These are phyloP conservation scores for Polyploca ridens DNA, from an alignment of 2,888 invertebrate genomes.

Conservation along the genomic window DNA sequence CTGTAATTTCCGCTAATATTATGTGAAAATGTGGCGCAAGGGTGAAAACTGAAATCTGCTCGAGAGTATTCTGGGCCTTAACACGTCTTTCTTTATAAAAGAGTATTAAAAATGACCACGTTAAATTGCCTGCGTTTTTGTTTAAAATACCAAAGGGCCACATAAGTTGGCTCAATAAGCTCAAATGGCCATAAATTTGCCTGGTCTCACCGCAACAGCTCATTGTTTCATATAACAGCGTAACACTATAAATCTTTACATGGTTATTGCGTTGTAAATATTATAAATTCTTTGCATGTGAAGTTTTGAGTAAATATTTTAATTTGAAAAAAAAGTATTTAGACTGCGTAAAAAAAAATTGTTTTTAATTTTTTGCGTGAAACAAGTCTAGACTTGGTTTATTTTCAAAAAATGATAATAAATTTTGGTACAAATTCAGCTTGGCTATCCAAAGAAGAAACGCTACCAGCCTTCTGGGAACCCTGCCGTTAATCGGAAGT, in stretches of 20 bases:
- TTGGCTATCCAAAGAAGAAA: no score
- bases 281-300: background rate
- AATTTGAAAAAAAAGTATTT: background rate
- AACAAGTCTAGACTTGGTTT: no score
- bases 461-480: no score
- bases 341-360: background rate
- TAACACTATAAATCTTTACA: constrained; percentile 27
- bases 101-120: constrained; percentile 7
- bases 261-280: constrained; percentile 12
- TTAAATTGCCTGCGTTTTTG: constrained; percentile 20
- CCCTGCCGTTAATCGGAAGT: no score
- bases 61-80: no score
- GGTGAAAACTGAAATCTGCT: no score
- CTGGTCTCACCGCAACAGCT: constrained; percentile 23
- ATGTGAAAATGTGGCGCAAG: no score
- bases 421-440: no score
- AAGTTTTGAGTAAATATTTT: background rate
- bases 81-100: constrained; percentile 2
- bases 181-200: constrained; percentile 45
- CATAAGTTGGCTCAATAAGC: constrained; percentile 28
- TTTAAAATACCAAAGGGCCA: constrained; percentile 16
- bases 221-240: constrained; percentile 29
- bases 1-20: no score
- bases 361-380: no score
- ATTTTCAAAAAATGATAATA: no score